A percentile compares a stretch with the other conserved stretches of the same genome.
Conservation (phyloP, 1,140 invertebrate genomes). For the Temnothorax nylanderi region DNA sequence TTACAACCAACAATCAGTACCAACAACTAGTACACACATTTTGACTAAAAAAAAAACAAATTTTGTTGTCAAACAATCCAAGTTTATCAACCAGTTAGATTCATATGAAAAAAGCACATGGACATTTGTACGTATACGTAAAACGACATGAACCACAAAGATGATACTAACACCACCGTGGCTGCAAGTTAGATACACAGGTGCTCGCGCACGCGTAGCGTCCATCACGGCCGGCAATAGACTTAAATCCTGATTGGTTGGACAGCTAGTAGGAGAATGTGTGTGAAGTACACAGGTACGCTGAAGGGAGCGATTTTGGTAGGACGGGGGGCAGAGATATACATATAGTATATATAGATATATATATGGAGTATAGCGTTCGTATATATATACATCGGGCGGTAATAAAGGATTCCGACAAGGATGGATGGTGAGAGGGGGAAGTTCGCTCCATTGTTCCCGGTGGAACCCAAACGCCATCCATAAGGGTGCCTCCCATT, state of each 20-base stretch:
- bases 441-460: constrained; percentile 81
- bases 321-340: constrained; percentile 53
- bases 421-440: constrained; percentile 78
- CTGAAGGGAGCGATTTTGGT: constrained; percentile 6
- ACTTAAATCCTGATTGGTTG: constrained; percentile 84
- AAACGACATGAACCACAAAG: constrained; percentile 1
- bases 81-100: background rate
- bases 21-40: background rate
- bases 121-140: background rate
- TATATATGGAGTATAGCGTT: constrained; percentile 56
- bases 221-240: constrained; percentile 79
- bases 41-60: background rate
- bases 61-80: background rate
- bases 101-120: background rate
- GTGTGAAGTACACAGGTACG: constrained; percentile 36
- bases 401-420: constrained; percentile 84
- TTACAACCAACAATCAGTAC: background rate
- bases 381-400: constrained; percentile 66
- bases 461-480: constrained; percentile 80
- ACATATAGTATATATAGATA: constrained; percentile 19
- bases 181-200: constrained; percentile 39
- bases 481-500: constrained; percentile 83
- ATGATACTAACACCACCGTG: background rate
- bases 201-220: constrained; percentile 62
- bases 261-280: constrained; percentile 75